Conservation (phyloP, 2,888 invertebrate genomes). For the Drosophila cognata region DNA sequence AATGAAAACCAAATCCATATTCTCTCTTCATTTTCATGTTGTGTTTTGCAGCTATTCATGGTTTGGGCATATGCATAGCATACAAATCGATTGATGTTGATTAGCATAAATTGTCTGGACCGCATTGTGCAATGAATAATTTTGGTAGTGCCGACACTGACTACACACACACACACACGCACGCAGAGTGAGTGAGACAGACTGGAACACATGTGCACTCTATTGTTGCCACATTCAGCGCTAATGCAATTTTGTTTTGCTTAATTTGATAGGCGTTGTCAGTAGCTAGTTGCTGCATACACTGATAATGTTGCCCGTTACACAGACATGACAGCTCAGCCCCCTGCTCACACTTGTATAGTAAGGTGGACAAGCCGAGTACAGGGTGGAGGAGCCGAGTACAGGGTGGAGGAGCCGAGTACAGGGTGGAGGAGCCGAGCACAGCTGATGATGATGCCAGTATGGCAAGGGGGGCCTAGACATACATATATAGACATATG, state of each 20-base stretch:
- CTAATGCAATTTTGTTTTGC: conserved; percentile 79
- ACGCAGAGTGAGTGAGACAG: background rate
- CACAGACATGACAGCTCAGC: conserved; percentile 40
- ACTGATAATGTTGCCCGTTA: conserved; percentile 48
- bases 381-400: too few relatives aligned
- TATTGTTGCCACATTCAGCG: conserved; percentile 51
- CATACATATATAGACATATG: background rate
- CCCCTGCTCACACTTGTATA: conserved; percentile 10
- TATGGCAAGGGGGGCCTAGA: background rate
- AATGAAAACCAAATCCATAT: conserved; percentile 28
- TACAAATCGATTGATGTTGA: conserved; percentile 82
- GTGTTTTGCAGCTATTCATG: conserved; percentile 46
- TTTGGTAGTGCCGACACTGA: conserved; percentile 59
- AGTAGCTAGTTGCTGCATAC: conserved; percentile 63
- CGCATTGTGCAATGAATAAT: conserved; percentile 81
- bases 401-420: background rate
- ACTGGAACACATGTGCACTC: conserved; percentile 9
- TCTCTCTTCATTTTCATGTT: background rate
- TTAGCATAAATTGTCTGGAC: conserved; percentile 83
- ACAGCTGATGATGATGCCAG: background rate
- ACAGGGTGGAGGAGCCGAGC: background rate
- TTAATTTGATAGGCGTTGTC: conserved; percentile 80
- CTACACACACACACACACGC: conserved; percentile 32
- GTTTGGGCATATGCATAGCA: conserved; percentile 61
- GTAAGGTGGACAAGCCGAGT: background rate